A percentile compares a stretch with the other conserved stretches of the same genome.
Evolutionary conservation across 1,140 invertebrate species (phyloP).

Genomic region (Lanistes nyassanus): DNA sequence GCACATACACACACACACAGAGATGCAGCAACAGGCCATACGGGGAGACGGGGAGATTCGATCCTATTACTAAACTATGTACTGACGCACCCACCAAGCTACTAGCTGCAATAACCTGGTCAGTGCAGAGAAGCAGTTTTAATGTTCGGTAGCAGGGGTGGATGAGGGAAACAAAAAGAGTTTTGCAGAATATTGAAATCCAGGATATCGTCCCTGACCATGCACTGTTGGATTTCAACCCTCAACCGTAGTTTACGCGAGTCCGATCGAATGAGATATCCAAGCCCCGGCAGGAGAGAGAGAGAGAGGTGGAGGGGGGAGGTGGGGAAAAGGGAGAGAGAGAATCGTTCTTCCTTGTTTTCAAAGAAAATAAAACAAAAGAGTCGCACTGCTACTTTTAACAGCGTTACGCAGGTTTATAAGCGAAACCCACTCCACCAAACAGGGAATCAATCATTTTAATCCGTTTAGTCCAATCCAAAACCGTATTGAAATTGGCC

Average conservation of each 20-base stretch:
- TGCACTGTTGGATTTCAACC: neutral
- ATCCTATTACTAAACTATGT: too few relatives aligned
- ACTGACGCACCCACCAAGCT: constrained; percentile 1
- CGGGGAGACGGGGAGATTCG: neutral
- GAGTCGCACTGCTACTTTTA: neutral
- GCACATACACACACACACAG: constrained; percentile 13
- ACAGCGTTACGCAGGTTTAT: neutral
- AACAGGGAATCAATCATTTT: neutral
- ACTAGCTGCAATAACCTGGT: neutral
- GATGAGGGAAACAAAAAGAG: neutral
- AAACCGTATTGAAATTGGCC: too few relatives aligned
- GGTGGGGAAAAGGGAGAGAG: neutral
- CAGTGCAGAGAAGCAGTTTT: neutral
- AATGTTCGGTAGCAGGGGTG: too few relatives aligned
- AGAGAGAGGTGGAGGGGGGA: neutral
- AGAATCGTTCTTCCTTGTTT: neutral
- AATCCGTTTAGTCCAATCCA: too few relatives aligned
- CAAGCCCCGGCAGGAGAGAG: neutral
- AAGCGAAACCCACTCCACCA: neutral
- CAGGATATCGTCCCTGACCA: neutral
- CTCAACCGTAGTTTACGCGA: too few relatives aligned
- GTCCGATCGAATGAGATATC: too few relatives aligned
- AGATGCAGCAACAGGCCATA: neutral
- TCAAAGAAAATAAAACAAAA: neutral
- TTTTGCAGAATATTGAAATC: neutral